Conservation (phyloP, 2,797 vertebrate species). For the Carcharodon carcharias region DNA sequence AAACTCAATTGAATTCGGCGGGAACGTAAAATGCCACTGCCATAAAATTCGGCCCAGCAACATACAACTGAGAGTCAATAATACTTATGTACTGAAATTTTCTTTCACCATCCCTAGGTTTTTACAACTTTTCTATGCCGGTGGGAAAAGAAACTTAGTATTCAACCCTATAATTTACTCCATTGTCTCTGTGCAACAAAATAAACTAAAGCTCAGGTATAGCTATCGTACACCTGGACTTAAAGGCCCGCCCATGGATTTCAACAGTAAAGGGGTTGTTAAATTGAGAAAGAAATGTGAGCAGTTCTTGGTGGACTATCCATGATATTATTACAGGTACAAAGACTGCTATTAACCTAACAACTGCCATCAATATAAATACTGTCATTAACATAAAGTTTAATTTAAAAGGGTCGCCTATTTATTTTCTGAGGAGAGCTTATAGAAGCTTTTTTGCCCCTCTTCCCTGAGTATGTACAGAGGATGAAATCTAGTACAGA, state of each 20-base stretch:
- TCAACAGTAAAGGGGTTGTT: not conserved
- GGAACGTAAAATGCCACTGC: no score
- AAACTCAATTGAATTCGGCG: no score
- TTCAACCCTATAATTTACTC: not conserved
- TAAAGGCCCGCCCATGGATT: not conserved
- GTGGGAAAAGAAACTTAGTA: not conserved
- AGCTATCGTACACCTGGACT: not conserved
- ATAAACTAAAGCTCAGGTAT: not conserved
- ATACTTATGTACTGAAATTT: not conserved
- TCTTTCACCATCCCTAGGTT: not conserved
- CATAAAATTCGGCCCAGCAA: no score
- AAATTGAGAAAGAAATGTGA: not conserved
- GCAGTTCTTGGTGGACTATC: not conserved
- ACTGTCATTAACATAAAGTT: conserved; percentile 8
- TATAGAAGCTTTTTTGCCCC: not conserved
- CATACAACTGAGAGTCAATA: not conserved
- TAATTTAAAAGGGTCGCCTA: not conserved
- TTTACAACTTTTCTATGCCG: not conserved
- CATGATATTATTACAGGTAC: not conserved
- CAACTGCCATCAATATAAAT: not conserved
- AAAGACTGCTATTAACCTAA: not conserved
- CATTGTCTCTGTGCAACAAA: conserved; percentile 8
- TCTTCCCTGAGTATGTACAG: not conserved
- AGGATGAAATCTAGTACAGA: not conserved
- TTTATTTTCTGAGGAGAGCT: not conserved